Evolutionary conservation across 92 coral and sea anemone genomes (phyloP), one percentile per base, ranked within the genome.

Genomic region (Isaurus tuberculatus): DNA sequence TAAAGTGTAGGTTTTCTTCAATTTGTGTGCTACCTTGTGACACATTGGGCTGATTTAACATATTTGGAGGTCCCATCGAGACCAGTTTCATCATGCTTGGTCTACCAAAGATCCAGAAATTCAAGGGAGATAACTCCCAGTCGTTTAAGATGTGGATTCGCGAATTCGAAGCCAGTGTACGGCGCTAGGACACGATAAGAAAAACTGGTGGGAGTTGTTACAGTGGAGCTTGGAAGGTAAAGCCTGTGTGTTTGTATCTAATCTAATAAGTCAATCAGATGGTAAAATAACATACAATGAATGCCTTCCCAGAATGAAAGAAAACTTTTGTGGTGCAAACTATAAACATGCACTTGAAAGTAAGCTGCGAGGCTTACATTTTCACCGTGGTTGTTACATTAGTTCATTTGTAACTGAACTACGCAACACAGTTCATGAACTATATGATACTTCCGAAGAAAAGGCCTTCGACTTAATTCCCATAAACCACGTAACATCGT

Each of bases 401-500:
- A 82, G 65, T 44, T 31, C 0, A 13, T 83, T 83, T 83, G 79
- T 67, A 11, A 83, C 80, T 8, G 86, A 83, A 34, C 70, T 83
- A 46, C 19, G 80, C 33, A 83, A 83, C 51, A 83, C 86, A 20
- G 68, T 83, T 20, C 81, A 70, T 19, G 70, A 83, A 25, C 69
- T 70, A 23, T 83, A 83, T 51, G 31, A 85, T 23, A 73, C 78
- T 48, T 33, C 17, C 15, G 85, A 85, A 11, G 89, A 85, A 20
- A 85, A 85, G 40, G 89, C 89, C 6, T 55, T 78, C 11, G 77
- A 85, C 63, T 36, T 78, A 37, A 85, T 75, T 60, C 85, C 89
- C 23, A 85, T 85, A 4, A 85, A 57, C 66, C 84, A 85, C 64
- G 78, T 85, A 16, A 69, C 85, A 20, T 58, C 65, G 5, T 85